Conservation (phyloP, 1,140 invertebrate species). For the Formica exsecta region DNA sequence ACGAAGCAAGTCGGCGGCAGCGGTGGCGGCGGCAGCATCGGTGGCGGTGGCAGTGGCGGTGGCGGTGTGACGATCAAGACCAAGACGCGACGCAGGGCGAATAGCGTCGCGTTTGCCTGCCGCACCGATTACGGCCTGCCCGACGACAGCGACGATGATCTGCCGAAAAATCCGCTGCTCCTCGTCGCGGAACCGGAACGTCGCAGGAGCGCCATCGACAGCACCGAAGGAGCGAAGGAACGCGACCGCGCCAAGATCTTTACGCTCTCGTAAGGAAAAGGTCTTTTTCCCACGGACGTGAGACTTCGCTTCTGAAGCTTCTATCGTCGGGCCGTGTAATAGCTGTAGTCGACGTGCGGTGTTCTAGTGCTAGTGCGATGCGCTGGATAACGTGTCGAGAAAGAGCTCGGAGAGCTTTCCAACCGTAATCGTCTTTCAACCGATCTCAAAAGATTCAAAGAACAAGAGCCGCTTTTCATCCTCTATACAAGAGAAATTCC, state of each 20-base stretch:
- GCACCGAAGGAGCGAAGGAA: not conserved
- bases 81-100: slow-evolving; percentile 59
- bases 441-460: not conserved
- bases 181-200: slow-evolving; percentile 20
- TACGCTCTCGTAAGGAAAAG: slow-evolving; percentile 43
- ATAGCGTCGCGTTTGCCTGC: slow-evolving; percentile 71
- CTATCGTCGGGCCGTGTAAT: not conserved
- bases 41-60: not conserved
- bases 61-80: slow-evolving; percentile 19
- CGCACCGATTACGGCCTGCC: slow-evolving; percentile 49
- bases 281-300: not conserved
- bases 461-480: not conserved
- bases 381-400: slow-evolving; percentile 4
- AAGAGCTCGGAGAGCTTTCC: not conserved
- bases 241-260: slow-evolving; percentile 50
- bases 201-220: not conserved
- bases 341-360: not conserved
- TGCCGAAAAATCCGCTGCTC: slow-evolving; percentile 40
- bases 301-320: not conserved
- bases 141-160: slow-evolving; percentile 21
- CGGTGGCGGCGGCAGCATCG: not conserved
- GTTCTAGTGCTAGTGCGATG: not conserved
- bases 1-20: not conserved
- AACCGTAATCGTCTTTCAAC: too few relatives aligned
- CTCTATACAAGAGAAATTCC: not conserved